Base-by-base conservation (phyloP, 1,140 invertebrate species). In the Nephila pilipes region DNA sequence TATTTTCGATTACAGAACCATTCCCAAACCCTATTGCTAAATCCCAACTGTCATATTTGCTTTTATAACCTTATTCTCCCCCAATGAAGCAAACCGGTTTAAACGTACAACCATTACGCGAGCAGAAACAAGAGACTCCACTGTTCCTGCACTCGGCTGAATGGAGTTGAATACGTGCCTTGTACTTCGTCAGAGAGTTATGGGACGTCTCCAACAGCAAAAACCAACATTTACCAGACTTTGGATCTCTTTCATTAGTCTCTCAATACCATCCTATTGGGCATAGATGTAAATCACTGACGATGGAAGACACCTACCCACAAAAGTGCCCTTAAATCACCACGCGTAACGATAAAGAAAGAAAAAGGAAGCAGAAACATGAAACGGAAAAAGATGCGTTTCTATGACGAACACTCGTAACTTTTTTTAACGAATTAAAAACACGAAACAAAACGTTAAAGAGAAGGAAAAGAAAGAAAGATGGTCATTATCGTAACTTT, bases 181-280 rank as follows among this genome's bases (percentile, higher is more conserved):
- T 46, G 54, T 55, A 20, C 38, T n/a, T 14, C 3, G 69, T 8
- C 8, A 83, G 80, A 83, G 80, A 83, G 22, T 83, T 83, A 83
- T 54, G 80, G 38, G 80, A 83, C 80, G 54, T 20, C 25, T 25
- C 38, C 38, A 55, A n/a, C 38, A n/a, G 80, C 80, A 55, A 83
- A 83, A 83, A 83, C 80, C 29, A 83, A 83, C 80, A 83, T 83
- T 83, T 83, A 55, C 80, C 80, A 83, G 80, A 83, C 38, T n/a
- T 22, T 12, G 54, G 38, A 75, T 46, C 32, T 38, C 79, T 38
- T 36, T 36, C 79, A 83, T 46, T 54, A 83, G 80, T 83, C 80
- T 54, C 46, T 55, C 80, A 29, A n/a, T 81, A 46, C 38, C 20
- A 25, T 38, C 38, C 80, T 83, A 22, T 55, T 54, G 80, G 54